phyloP scores from a whole-genome alignment of 2,797 vertebrate species.

The Smutsia gigantea region DNA sequence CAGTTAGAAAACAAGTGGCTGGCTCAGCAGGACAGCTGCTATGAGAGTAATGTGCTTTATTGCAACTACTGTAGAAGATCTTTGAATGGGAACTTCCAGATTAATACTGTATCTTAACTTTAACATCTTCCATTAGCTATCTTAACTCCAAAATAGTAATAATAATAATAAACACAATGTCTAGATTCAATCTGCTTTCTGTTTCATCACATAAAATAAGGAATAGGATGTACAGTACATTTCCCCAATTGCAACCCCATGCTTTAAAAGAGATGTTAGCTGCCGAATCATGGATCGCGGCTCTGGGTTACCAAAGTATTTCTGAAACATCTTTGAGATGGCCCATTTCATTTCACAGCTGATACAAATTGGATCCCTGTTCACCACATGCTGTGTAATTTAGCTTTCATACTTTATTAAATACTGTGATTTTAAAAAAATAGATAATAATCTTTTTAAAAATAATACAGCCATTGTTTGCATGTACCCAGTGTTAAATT shows the following conservation, averaged over 20 bases:
- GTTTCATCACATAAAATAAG: background rate
- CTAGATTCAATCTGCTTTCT: constrained; percentile 13
- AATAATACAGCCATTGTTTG: background rate
- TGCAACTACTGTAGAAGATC: background rate
- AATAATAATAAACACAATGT: background rate
- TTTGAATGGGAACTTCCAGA: background rate
- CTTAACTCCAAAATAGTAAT: background rate
- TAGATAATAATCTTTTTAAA: background rate
- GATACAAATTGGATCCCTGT: background rate
- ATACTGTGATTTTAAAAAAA: background rate
- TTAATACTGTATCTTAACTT: background rate
- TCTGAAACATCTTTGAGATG: background rate
- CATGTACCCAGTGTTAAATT: background rate
- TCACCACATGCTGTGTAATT: background rate
- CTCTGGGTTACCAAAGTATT: background rate
- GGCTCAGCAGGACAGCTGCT: background rate
- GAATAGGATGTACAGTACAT: background rate
- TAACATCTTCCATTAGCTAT: background rate
- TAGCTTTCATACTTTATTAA: constrained; percentile 21
- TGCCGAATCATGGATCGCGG: background rate
- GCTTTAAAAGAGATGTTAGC: background rate
- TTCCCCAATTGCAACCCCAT: background rate
- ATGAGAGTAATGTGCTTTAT: background rate
- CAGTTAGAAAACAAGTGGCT: constrained; percentile 22
- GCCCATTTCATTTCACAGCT: background rate